Percentiles rank a stretch among this genome's conserved stretches.
phyloP scores from a whole-genome alignment of 2,888 invertebrate species.

The Diaprepes abbreviatus region DNA sequence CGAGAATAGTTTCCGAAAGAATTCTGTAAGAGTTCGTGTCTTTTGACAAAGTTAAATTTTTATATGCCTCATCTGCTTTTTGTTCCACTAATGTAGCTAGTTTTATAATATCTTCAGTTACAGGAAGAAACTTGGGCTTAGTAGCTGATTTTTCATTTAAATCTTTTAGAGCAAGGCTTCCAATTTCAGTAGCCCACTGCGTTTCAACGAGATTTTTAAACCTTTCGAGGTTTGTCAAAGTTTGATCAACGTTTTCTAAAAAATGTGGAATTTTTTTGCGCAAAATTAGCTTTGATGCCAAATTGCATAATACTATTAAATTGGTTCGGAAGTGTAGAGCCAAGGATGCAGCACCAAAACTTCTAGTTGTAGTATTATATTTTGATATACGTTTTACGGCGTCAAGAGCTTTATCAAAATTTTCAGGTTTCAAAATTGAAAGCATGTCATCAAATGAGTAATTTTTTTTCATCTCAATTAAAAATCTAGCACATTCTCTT shows the following conservation, averaged over 20 bases:
- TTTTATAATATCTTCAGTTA: slow-evolving; percentile 51
- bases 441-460: not conserved
- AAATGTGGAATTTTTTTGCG: slow-evolving; percentile 38
- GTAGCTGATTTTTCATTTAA: slow-evolving; percentile 15
- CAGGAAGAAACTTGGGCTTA: slow-evolving; percentile 21
- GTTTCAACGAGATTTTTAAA: slow-evolving; percentile 20
- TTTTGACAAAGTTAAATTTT: slow-evolving; percentile 18
- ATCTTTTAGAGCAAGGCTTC: slow-evolving; percentile 11
- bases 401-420: slow-evolving; percentile 18
- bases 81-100: slow-evolving; percentile 51
- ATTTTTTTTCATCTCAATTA: slow-evolving; percentile 14
- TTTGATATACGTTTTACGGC: slow-evolving; percentile 22
- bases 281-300: slow-evolving; percentile 44
- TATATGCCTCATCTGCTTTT: slow-evolving; percentile 5
- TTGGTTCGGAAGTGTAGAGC: slow-evolving; percentile 47
- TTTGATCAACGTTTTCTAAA: slow-evolving; percentile 21
- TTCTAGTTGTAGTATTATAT: slow-evolving; percentile 37
- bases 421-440: slow-evolving; percentile 4
- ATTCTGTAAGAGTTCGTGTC: slow-evolving; percentile 48
- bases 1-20: slow-evolving; percentile 51
- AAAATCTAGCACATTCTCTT: slow-evolving; percentile 13
- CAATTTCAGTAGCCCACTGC: slow-evolving; percentile 8
- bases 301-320: slow-evolving; percentile 44
- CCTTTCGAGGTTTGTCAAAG: slow-evolving; percentile 31
- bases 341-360: slow-evolving; percentile 47